Evolutionary conservation across 2,888 invertebrate species (phyloP).

Genomic region (Agrochola lychnidis): DNA sequence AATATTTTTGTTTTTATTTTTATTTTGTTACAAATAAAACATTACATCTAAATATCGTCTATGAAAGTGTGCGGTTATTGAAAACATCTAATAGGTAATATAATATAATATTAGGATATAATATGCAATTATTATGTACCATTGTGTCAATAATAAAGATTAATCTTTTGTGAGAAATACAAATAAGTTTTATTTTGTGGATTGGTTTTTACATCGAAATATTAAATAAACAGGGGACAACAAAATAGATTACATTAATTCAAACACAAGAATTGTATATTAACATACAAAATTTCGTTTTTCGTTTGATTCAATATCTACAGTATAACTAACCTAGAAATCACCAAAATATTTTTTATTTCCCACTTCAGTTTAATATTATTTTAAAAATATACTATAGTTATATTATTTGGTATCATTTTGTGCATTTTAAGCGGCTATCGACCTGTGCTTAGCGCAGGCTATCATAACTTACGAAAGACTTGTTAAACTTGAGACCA

Average conservation of each 20-base stretch:
- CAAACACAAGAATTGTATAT: constrained; percentile 24
- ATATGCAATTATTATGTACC: constrained; percentile 24
- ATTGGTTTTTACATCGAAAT: background rate
- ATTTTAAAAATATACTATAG: constrained; percentile 59
- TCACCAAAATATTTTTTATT: constrained; percentile 68
- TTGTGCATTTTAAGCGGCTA: constrained; percentile 85
- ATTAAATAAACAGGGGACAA: background rate
- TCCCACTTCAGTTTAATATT: constrained; percentile 52
- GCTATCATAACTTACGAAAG: constrained; percentile 42
- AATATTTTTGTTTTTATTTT: constrained; percentile 65
- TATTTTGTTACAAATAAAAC: constrained; percentile 57
- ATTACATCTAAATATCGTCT: constrained; percentile 50
- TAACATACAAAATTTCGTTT: constrained; percentile 52
- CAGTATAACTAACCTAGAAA: constrained; percentile 54
- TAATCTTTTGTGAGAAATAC: constrained; percentile 46
- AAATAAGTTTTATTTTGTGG: constrained; percentile 27
- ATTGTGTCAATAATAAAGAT: constrained; percentile 5
- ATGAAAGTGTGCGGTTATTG: constrained; percentile 63
- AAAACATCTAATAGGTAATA: constrained; percentile 53
- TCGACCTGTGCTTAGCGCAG: constrained; percentile 68
- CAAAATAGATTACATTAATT: background rate
- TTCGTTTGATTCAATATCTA: constrained; percentile 53
- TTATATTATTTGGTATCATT: constrained; percentile 61
- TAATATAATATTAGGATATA: constrained; percentile 47
- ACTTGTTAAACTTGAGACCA: constrained; percentile 49